Base-by-base conservation (phyloP, 2,113 vertebrate genomes). In the Prionailurus viverrinus region DNA sequence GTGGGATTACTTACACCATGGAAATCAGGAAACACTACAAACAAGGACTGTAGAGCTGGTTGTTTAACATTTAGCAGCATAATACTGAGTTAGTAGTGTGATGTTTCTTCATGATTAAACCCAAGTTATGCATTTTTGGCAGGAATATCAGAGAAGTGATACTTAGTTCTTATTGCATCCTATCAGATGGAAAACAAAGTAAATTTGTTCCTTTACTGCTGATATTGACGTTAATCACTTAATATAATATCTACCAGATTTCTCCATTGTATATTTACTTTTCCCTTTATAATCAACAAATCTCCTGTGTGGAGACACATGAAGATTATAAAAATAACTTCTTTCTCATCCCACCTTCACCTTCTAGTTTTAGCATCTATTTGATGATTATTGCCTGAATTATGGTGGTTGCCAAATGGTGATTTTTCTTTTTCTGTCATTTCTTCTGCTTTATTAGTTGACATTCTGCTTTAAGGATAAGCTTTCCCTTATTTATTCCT, bases 51-150 rank as follows among this genome's bases (percentile, higher is more conserved):
- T 29, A 86, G 36, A 86, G 6, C 53, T 65, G 27, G 13, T 88
- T 25, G 7, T 76, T 96, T 53, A 68, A 48, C 36, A 76, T 68
- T 93, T 89, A 83, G 19, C 19, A 92, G n/a, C 14, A 14, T 21
- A 51, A 36, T 55, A 31, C 23, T 85, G 58, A 21, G 12, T 84
- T 91, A 36, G 27, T 53, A 61, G 69, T 78, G 9, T 91, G 27
- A 58, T 84, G 19, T 69, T 90, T 96, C 13, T 86, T 94, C 13
- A 80, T 89, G 21, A n/a, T 80, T 80, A 86, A 63, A 80, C 36
- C 12, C 21, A 93, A 74, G 63, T 85, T 81, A 65, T 3, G 1
- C 29, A 45, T 39, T 66, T 89, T 93, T 25, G 55, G 55, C 76
- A 45, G 89, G 55, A 74, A 18, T 92, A 45, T 74, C 33, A 53